These are phyloP conservation scores for Diadumene lineata DNA, from an alignment of 92 coral and sea anemone genomes.

Conservation along the genomic window DNA sequence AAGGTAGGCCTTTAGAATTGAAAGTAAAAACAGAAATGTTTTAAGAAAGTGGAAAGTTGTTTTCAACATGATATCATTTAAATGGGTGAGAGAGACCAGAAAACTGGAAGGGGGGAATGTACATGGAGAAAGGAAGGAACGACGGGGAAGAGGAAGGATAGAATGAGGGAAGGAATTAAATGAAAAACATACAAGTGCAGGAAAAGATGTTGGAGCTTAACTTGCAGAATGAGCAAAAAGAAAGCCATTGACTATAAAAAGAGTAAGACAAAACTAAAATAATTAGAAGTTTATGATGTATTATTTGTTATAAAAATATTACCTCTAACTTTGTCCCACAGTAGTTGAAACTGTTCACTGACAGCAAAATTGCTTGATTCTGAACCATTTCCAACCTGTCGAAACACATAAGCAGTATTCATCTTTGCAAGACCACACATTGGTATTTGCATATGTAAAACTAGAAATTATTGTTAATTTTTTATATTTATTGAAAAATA, in stretches of 20 bases:
- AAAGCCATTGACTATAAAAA: too few relatives aligned
- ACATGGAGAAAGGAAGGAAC: neutral
- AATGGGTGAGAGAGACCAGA: neutral
- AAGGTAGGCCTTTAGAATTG: slow-evolving; percentile 24
- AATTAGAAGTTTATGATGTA: too few relatives aligned
- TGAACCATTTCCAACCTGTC: too few relatives aligned
- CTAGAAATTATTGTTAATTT: too few relatives aligned
- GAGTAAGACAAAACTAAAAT: neutral
- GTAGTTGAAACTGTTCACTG: neutral
- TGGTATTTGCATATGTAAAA: too few relatives aligned
- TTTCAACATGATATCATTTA: neutral
- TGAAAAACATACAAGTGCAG: neutral
- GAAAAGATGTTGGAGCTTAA: too few relatives aligned
- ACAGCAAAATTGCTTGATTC: neutral
- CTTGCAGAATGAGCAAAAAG: too few relatives aligned
- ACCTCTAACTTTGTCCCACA: slow-evolving; percentile 13
- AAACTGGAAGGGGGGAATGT: neutral
- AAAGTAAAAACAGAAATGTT: too few relatives aligned
- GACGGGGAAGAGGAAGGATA: neutral
- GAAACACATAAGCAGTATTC: too few relatives aligned
- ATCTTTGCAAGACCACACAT: too few relatives aligned
- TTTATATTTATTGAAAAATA: neutral
- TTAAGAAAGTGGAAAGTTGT: too few relatives aligned
- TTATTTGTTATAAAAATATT: too few relatives aligned
- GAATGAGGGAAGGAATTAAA: neutral